Base-by-base conservation (phyloP, 1,140 invertebrate genomes). In the Pseudobourletiella spinata region DNA sequence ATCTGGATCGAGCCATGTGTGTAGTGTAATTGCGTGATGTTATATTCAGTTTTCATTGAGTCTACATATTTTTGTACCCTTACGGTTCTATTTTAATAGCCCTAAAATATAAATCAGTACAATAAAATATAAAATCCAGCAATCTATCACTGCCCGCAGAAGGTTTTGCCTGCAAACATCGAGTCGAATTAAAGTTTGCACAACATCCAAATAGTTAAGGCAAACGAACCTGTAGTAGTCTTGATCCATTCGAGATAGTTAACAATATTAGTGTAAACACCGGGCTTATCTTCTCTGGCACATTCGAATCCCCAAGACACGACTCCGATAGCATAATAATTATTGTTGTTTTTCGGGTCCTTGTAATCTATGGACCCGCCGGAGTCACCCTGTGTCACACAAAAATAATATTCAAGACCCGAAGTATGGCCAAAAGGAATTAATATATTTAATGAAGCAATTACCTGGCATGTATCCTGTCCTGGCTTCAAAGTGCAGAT, bases 201-300 rank as follows among this genome's bases (percentile, higher is more conserved):
- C n/a, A n/a, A n/a, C n/a, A n/a, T n/a, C n/a, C n/a, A n/a, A n/a
- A n/a, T n/a, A n/a, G n/a, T n/a, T n/a, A n/a, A n/a, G n/a, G n/a
- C n/a, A n/a, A n/a, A n/a, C n/a, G n/a, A n/a, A n/a, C n/a, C n/a
- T n/a, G n/a, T n/a, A n/a, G n/a, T n/a, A n/a, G n/a, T n/a, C n/a
- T n/a, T n/a, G 68, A 91, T 89, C 89, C 89, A 91, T 15, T 82
- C 81, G 67, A 87, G 73, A 75, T 87, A 89, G 72, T 84, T 78
- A n/a, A 84, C 82, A 35, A 89, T 83, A 65, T 86, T 79, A 0
- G 86, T 87, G 74, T 92, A 93, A 1, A 92, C 90, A 8, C 92
- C 92, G 0, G 92, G 91, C 76, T 88, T 91, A 73, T 90, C 84
- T 24, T 86, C 86, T 77, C 91, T 29, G 81, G 60, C 92, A 73